Evolutionary conservation across 1,140 invertebrate species (phyloP).

Genomic region (Formica selysi): DNA sequence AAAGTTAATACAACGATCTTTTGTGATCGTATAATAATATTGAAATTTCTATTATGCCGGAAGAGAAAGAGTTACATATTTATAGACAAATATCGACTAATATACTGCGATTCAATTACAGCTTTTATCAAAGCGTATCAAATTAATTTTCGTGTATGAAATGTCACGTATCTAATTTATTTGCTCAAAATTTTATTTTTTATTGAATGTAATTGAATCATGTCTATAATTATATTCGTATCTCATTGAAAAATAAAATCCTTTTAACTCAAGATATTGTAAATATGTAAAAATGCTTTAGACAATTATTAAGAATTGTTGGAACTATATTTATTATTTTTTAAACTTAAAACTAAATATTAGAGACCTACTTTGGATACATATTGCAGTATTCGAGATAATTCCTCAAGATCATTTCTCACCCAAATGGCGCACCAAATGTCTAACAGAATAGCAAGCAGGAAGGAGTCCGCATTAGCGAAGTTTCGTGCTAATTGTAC

Average conservation of each 20-base stretch:
- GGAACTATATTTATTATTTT: conserved; percentile 13
- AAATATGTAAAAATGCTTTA: neutral
- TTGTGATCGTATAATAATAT: conserved; percentile 30
- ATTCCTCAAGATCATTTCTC: conserved; percentile 52
- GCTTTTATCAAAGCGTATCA: neutral
- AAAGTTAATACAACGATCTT: conserved; percentile 40
- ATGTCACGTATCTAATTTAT: neutral
- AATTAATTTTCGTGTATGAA: conserved; percentile 7
- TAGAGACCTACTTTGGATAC: conserved; percentile 14
- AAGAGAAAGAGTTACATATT: conserved; percentile 3
- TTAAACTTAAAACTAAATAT: conserved; percentile 43
- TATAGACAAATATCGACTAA: neutral
- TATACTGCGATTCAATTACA: conserved; percentile 28
- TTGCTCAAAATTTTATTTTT: conserved; percentile 10
- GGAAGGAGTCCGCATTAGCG: conserved; percentile 54
- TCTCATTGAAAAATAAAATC: conserved; percentile 6
- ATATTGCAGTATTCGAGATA: conserved; percentile 32
- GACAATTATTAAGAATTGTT: conserved; percentile 24
- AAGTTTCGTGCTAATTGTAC: conserved; percentile 72
- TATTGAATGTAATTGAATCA: neutral
- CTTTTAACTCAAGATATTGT: neutral
- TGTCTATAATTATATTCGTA: conserved; percentile 1
- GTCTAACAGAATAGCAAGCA: conserved; percentile 51
- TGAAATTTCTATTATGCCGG: conserved; percentile 22
- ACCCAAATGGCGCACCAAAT: conserved; percentile 42